Evolutionary conservation across 2,888 invertebrate species (phyloP), one percentile per base, ranked within the genome.

Genomic region (Hipparchia semele): DNA sequence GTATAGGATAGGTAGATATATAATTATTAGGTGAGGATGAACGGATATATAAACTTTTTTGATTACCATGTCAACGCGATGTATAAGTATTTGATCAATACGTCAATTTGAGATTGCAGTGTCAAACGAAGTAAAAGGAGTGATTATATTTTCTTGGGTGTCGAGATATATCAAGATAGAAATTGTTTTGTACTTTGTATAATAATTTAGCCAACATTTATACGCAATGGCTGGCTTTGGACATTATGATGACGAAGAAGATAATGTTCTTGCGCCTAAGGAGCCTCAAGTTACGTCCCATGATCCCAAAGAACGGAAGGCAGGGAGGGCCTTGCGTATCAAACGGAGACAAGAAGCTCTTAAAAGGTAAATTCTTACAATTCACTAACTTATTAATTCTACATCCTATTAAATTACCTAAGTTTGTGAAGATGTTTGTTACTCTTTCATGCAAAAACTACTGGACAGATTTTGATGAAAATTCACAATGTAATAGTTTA

Each of bases 261-360:
- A 94, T 9, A 89, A 93, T 82, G 88, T 92, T 3, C 80, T 92
- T 78, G 92, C 90, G 7, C 90, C 93, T 0, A 93, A 92, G 73
- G 95, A 95, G 79, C 95, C 95, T 1, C 95, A 95, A 78, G 90
- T 96, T 53, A 94, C 94, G 0, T 96, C 97, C 0, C 82, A 85
- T 5, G 95, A 96, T 85, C 95, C 96, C 8, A 94, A 94, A 66
- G 97, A 97, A 86, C 89, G 97, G 79, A 97, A 97, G 87, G 92
- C 96, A 60, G 97, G 96, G 0, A 94, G 97, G 73, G 90, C 94
- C 74, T 85, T 96, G 68, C 94, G 97, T 65, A 96, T 97, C 81
- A 94, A 96, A 84, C 94, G 95, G 73, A 91, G 96, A 75, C 88
- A 94, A 76, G 95, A 95, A 73, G 95, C 94, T n/a, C 82, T 95